A percentile compares a stretch with the other conserved stretches of the same genome.
Evolutionary conservation across 2,797 vertebrate genomes (phyloP).

Genomic region (Tarsius wallacei): DNA sequence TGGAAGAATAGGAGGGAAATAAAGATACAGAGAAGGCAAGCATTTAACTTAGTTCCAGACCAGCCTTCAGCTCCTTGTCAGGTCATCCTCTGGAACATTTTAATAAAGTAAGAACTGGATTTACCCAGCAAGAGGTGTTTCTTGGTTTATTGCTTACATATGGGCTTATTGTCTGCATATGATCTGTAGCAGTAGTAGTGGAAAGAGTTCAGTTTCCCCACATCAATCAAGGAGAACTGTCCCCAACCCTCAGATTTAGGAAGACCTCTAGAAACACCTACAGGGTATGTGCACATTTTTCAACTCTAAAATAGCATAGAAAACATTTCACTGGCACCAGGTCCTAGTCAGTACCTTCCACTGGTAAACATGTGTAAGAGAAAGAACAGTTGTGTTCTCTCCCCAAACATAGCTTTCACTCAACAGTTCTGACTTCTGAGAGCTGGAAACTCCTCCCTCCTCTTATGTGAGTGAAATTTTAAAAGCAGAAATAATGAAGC

Average conservation of each 20-base stretch:
- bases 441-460: background rate
- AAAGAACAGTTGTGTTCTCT: background rate
- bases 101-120: constrained; percentile 11
- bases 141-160: background rate
- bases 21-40: background rate
- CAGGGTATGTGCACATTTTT: background rate
- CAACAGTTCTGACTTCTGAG: background rate
- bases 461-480: background rate
- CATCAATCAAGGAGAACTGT: background rate
- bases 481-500: constrained; percentile 32
- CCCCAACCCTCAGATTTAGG: background rate
- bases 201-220: background rate
- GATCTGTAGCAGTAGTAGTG: background rate
- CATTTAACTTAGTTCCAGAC: background rate
- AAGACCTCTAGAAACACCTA: background rate
- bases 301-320: background rate
- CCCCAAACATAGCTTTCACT: background rate
- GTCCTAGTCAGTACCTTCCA: background rate
- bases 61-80: background rate
- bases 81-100: background rate
- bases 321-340: background rate
- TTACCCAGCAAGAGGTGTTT: background rate
- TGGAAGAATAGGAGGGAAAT: background rate
- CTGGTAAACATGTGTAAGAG: background rate
- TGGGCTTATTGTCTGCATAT: background rate